These are phyloP conservation scores for Siderastrea radians DNA, from an alignment of 92 coral and sea anemone species.

Conservation along the genomic window DNA sequence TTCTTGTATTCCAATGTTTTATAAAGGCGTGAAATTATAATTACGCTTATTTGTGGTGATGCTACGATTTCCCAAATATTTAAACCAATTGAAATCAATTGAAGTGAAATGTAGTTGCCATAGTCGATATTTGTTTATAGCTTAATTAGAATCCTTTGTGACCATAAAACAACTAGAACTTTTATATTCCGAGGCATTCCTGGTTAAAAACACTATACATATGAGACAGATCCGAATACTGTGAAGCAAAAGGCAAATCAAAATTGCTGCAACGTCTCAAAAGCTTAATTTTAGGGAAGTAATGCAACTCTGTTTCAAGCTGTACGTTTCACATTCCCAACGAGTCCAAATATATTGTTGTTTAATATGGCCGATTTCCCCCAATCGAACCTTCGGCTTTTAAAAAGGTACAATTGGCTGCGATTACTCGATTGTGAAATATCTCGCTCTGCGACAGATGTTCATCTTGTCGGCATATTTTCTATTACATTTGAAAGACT, in stretches of 20 bases:
- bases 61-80: not conserved
- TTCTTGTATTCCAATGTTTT: conserved; percentile 1
- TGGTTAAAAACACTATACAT: not conserved
- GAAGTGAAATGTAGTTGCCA: too few species aligned
- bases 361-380: not conserved
- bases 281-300: not conserved
- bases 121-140: not conserved
- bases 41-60: conserved; percentile 1
- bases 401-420: too few species aligned
- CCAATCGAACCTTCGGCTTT: too few species aligned
- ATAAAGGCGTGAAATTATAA: not conserved
- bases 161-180: not conserved
- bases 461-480: not conserved
- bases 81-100: not conserved
- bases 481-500: too few species aligned
- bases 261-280: not conserved
- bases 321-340: not conserved
- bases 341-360: not conserved
- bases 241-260: not conserved
- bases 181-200: not conserved
- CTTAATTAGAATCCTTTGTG: not conserved
- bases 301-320: too few species aligned
- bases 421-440: too few species aligned
- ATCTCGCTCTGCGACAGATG: not conserved
- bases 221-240: not conserved